phyloP scores from a whole-genome alignment of 1,140 invertebrate species.

The Gyrodactylus salaris region DNA sequence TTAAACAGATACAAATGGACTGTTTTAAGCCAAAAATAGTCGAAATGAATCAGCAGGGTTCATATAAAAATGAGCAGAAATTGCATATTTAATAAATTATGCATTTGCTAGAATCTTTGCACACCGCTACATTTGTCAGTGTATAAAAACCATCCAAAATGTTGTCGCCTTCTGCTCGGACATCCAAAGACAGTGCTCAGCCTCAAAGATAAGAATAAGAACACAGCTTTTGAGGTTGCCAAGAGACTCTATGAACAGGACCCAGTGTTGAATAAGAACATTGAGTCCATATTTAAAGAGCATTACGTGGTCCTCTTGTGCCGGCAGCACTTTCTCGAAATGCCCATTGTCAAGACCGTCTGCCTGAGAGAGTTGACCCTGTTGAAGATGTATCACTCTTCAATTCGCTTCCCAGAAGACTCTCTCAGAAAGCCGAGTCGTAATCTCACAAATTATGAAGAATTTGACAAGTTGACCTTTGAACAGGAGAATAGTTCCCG shows the following conservation, averaged over 20 bases:
- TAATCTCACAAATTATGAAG: background rate
- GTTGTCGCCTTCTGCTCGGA: background rate
- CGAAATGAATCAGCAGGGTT: background rate
- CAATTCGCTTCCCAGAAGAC: background rate
- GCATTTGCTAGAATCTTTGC: background rate
- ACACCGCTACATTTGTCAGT: background rate
- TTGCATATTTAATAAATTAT: no score
- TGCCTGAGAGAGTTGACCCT: background rate
- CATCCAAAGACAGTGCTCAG: background rate
- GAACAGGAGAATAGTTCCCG: background rate
- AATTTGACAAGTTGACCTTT: background rate
- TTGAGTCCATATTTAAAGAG: background rate
- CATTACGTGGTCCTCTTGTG: background rate
- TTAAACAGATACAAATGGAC: no score
- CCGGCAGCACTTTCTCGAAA: background rate
- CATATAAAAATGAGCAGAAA: no score
- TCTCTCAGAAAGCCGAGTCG: background rate
- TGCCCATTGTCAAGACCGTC: background rate
- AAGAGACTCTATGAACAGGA: background rate
- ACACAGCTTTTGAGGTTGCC: background rate
- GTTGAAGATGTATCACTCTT: background rate
- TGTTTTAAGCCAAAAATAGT: background rate
- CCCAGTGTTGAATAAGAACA: background rate
- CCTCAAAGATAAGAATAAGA: background rate
- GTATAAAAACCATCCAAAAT: background rate